Evolutionary conservation across 53 echinoderm and acorn worm species (phyloP).

Genomic region (Zoroaster sp.): DNA sequence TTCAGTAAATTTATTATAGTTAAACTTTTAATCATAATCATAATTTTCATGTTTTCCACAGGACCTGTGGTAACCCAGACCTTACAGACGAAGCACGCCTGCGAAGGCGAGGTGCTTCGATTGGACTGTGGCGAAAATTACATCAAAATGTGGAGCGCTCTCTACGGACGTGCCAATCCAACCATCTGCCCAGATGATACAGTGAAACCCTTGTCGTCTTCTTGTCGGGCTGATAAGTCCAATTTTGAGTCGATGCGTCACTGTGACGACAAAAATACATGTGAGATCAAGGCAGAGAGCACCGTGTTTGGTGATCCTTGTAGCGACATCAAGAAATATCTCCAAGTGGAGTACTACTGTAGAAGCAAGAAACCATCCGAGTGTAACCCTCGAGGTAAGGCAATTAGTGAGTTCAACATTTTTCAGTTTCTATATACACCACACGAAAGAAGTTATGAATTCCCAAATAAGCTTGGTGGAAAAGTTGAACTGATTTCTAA

Average conservation of each 20-base stretch:
- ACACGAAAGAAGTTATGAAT: too few relatives aligned
- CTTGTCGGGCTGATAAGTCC: constrained; percentile 42
- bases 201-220: neutral
- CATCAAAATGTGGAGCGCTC: constrained; percentile 40
- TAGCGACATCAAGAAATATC: constrained; percentile 4
- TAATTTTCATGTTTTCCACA: neutral
- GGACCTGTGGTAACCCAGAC: neutral
- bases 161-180: constrained; percentile 22
- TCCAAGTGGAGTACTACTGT: constrained; percentile 42
- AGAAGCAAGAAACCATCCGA: constrained; percentile 15
- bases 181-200: neutral
- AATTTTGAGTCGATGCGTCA: constrained; percentile 29
- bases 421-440: neutral
- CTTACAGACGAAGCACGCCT: neutral
- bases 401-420: neutral
- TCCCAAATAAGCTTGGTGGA: too few relatives aligned
- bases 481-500: too few relatives aligned
- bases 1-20: too few relatives aligned
- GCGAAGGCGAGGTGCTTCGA: constrained; percentile 40
- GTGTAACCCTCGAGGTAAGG: constrained; percentile 30
- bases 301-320: constrained; percentile 14
- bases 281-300: constrained; percentile 20
- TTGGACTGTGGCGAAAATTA: constrained; percentile 35
- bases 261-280: constrained; percentile 23
- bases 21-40: too few relatives aligned